Evolutionary conservation across 1,140 invertebrate genomes (phyloP).

Genomic region (Maniola jurtina): DNA sequence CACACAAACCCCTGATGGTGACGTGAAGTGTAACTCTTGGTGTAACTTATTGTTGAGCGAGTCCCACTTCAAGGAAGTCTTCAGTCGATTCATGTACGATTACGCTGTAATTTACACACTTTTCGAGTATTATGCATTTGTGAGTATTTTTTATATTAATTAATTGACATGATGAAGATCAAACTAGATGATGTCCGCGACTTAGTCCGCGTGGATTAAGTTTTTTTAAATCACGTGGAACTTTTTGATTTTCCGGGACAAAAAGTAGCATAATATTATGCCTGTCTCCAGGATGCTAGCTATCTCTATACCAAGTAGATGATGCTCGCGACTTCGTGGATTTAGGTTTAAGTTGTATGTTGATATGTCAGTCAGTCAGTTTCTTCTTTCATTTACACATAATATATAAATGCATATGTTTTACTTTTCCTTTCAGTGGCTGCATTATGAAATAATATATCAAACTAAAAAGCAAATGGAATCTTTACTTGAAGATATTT

Average conservation of each 20-base stretch:
- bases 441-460: conserved; percentile 40
- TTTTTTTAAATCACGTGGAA: too few relatives aligned
- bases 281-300: too few relatives aligned
- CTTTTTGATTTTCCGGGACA: too few relatives aligned
- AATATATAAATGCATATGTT: neutral
- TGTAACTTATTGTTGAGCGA: neutral
- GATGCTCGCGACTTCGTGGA: neutral
- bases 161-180: too few relatives aligned
- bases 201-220: too few relatives aligned
- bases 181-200: too few relatives aligned
- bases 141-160: conserved; percentile 41
- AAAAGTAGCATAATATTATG: too few relatives aligned
- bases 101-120: conserved; percentile 39
- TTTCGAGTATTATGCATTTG: conserved; percentile 49
- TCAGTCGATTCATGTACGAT: conserved; percentile 39
- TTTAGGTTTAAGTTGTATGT: neutral
- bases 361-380: too few relatives aligned
- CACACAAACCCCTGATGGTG: neutral
- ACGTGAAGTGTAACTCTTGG: neutral
- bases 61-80: neutral
- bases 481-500: conserved; percentile 31
- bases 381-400: too few relatives aligned
- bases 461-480: conserved; percentile 35
- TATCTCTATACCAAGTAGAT: too few relatives aligned
- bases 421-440: conserved; percentile 43